phyloP scores from a whole-genome alignment of 2,113 vertebrate species.

The Sminthopsis crassicaudata region DNA sequence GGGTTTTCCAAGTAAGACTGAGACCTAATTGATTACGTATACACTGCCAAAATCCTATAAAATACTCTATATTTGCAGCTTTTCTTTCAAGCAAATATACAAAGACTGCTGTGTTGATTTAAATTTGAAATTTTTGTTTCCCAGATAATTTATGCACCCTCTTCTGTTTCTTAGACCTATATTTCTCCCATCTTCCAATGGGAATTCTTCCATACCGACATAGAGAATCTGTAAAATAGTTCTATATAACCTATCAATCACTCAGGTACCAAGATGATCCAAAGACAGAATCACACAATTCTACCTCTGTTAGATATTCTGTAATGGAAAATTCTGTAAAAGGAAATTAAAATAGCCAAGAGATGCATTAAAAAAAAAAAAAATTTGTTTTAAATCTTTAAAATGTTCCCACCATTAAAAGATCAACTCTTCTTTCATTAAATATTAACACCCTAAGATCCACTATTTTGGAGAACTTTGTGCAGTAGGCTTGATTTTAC shows the following conservation, averaged over 20 bases:
- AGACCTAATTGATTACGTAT: background rate
- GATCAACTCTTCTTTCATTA: slow-evolving; percentile 28
- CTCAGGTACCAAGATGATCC: background rate
- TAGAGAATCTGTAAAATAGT: slow-evolving; percentile 23
- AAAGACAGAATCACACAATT: background rate
- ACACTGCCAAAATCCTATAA: background rate
- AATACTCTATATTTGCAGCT: background rate
- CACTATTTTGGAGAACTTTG: slow-evolving; percentile 35
- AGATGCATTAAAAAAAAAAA: background rate
- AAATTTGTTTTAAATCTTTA: background rate
- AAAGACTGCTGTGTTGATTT: background rate
- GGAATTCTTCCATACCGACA: background rate
- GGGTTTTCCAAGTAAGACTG: background rate
- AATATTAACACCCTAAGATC: slow-evolving; percentile 7
- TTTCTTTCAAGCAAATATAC: slow-evolving; percentile 16
- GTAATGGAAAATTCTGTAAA: slow-evolving; percentile 12
- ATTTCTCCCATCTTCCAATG: background rate
- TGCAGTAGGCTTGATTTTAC: slow-evolving; percentile 11
- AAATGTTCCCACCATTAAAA: slow-evolving; percentile 43
- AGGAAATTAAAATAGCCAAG: slow-evolving; percentile 8
- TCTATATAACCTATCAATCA: background rate
- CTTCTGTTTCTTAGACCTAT: slow-evolving; percentile 35
- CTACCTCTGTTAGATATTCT: slow-evolving; percentile 30
- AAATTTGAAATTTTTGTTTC: background rate
- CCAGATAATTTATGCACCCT: background rate